phyloP scores from a whole-genome alignment of 2,888 invertebrate species.

The Ceratothoa steindachneri region DNA sequence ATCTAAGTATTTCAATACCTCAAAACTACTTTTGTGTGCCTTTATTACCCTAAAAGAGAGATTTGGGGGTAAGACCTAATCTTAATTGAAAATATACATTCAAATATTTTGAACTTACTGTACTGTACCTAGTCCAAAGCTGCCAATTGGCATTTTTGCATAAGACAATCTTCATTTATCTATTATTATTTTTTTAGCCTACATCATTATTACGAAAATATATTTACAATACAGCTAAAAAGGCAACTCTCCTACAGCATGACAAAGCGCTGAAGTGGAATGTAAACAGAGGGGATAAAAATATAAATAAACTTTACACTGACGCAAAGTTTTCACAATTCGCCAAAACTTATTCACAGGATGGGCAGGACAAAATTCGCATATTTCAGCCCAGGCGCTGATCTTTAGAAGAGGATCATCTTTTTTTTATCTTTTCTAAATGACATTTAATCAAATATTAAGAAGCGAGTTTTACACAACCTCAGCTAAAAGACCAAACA shows the following conservation, averaged over 20 bases:
- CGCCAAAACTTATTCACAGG: too few species aligned
- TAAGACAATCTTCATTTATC: background rate
- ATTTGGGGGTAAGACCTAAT: background rate
- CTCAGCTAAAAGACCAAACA: constrained; percentile 43
- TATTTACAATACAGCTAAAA: background rate
- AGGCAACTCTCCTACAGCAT: background rate
- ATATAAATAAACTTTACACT: background rate
- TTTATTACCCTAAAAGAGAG: background rate
- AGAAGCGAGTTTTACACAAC: constrained; percentile 40
- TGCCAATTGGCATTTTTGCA: background rate
- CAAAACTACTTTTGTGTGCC: background rate
- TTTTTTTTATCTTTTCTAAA: background rate
- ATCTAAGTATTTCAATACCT: background rate
- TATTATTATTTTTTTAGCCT: background rate
- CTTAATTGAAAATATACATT: background rate
- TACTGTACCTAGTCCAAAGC: background rate
- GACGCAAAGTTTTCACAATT: background rate
- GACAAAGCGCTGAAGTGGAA: background rate
- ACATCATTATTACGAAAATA: background rate
- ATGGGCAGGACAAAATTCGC: background rate
- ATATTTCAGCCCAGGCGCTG: background rate
- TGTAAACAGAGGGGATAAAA: background rate
- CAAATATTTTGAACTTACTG: background rate
- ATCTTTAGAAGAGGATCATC: background rate
- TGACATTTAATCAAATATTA: too few species aligned